Evolutionary conservation across 2,888 invertebrate genomes (phyloP), one percentile per base, ranked within the genome.

Genomic region (Pharmacophagus antenor): DNA sequence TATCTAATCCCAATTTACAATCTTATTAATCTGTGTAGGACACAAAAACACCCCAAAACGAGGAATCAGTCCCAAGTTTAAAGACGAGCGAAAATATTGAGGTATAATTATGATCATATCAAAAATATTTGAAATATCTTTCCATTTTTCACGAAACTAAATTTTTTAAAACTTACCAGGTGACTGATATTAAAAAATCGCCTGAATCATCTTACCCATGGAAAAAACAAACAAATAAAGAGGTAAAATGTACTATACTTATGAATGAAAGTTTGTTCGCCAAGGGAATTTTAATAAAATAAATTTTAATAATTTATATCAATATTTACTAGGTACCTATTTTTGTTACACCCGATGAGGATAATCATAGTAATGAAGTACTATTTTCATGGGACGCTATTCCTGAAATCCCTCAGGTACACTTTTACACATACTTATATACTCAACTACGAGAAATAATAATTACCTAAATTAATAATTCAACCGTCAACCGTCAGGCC

Each of bases 341-440:
- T 63, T 63, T 83, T 56, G 68, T 78, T 62, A 77, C 78, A 62
- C 76, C 84, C 22, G 79, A 79, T 65, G 71, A 80, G 48, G 80
- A 82, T 15, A 62, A 66, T 62, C 76, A 75, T 67, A 78, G 74
- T 67, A 80, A 76, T 51, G 83, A 83, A 67, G 81, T 85, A 47
- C 79, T 84, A 53, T 88, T 89, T 71, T 89, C 89, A 63, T 89
- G 89, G 89, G 74, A 88, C 65, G 78, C 79, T 48, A 89, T 89
- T 72, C 88, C 89, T 65, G 89, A 88, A 80, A 79, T 89, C 73
- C 88, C 88, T 70, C 88, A 89, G 89, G 89, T 89, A 88, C 60
- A 69, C 17, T 18, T 41, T 27, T 23, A 37, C 12, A 56, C 22
- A 31, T 21, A 47, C 23, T 25, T 12, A 20, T n/a, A 18, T n/a